Base-by-base conservation (phyloP, 2,113 vertebrate genomes). In the Python bivittatus region DNA sequence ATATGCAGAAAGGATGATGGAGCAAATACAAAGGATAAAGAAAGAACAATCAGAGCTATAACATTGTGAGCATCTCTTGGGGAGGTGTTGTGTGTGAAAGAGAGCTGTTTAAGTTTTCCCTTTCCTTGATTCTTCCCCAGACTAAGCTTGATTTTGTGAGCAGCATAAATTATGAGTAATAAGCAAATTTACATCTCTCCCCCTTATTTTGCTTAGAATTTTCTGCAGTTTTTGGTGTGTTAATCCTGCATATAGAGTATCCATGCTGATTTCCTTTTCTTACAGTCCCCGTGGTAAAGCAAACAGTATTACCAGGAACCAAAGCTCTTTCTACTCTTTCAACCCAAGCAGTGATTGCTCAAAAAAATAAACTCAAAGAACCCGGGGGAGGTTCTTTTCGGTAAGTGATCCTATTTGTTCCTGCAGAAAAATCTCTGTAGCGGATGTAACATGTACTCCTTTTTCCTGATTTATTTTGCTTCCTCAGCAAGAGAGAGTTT, bases 281-380 rank as follows among this genome's bases (percentile, higher is more conserved):
- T 93, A 68, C 96, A 99, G 99, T 98, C 96, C 97, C 98, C 53
- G 97, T 98, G 94, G 97, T 98, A 95, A 99, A 98, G 95, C 98
- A 97, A 79, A 96, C 97, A 38, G 97, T 98, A 94, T 92, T 98
- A 96, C 97, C 98, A 53, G 98, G 98, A 96, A 95, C 96, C 95
- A 99, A 98, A 98, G 98, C 97, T 90, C 97, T 98, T 23, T 96
- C 97, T 88, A 93, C 98, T 54, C 96, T 98, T 92, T 97, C 98
- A 0, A 94, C 96, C 95, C 97, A 98, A 94, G 96, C 98, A 27
- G 97, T 97, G 15, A 97, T 96, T 85, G 98, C 98, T 91, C 99
- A 99, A 96, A 99, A 97, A 96, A 99, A 98, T 96, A 99, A 98
- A 95, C 97, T 98, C 91, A 99, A 98, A 97, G 99, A 99, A 96